phyloP scores from a whole-genome alignment of 2,113 vertebrate genomes.

The Prunella fulvescens region DNA sequence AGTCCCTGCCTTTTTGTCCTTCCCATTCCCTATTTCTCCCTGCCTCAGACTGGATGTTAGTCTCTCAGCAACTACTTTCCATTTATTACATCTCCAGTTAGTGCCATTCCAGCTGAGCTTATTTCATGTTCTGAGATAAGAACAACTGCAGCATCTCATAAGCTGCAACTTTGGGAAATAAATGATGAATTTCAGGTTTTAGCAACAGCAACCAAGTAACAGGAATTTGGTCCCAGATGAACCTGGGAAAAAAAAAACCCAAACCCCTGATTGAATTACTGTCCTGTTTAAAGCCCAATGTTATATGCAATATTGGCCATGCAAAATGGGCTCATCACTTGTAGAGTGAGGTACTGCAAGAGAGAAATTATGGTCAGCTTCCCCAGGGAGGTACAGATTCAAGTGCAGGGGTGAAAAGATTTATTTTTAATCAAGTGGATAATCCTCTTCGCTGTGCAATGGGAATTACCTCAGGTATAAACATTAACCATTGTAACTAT shows the following conservation, averaged over 20 bases:
- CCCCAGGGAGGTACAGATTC: slow-evolving; percentile 28
- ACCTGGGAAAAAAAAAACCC: not conserved
- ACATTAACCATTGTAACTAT: slow-evolving; percentile 49
- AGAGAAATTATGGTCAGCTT: slow-evolving; percentile 55
- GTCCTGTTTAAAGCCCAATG: not conserved
- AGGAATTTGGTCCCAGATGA: not conserved
- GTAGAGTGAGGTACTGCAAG: not conserved
- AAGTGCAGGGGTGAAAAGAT: slow-evolving; percentile 58
- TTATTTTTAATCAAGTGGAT: slow-evolving; percentile 67
- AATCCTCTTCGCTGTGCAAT: slow-evolving; percentile 36
- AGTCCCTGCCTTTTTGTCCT: not conserved
- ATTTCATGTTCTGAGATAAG: not conserved
- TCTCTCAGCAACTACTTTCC: not conserved
- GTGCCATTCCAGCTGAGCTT: not conserved
- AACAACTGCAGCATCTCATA: not conserved
- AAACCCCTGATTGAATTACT: not conserved
- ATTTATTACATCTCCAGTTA: not conserved
- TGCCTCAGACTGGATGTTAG: not conserved
- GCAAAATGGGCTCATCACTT: slow-evolving; percentile 37
- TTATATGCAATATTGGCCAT: not conserved
- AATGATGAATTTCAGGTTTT: not conserved
- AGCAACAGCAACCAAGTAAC: not conserved
- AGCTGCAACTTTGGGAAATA: not conserved
- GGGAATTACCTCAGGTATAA: slow-evolving; percentile 58
- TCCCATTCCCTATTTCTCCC: not conserved